phyloP scores from a whole-genome alignment of 1,140 invertebrate genomes.

The Calliopsis andreniformis region DNA sequence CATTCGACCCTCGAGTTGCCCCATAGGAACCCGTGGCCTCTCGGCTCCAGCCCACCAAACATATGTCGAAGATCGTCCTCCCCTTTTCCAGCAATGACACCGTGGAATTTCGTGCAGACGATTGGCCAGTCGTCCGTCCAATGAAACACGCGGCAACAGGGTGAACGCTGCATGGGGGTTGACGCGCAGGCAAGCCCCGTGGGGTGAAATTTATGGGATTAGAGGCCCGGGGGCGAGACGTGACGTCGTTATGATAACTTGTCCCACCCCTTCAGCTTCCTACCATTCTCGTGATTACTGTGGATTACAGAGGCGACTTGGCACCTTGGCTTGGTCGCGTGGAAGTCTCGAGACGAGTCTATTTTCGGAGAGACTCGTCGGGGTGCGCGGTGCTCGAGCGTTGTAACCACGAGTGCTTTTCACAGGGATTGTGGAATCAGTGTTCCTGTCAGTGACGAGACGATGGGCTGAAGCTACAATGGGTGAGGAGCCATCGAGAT shows the following conservation, averaged over 20 bases:
- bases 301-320: neutral
- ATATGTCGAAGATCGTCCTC: constrained; percentile 71
- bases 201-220: constrained; percentile 68
- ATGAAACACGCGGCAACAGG: constrained; percentile 49
- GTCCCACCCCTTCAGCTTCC: constrained; percentile 41
- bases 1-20: constrained; percentile 41
- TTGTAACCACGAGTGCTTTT: too few relatives aligned
- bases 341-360: neutral
- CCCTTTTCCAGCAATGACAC: constrained; percentile 66
- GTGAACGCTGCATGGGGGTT: constrained; percentile 28
- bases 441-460: too few relatives aligned
- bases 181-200: constrained; percentile 37
- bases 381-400: too few relatives aligned
- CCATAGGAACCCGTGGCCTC: constrained; percentile 16
- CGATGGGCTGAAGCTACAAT: too few relatives aligned
- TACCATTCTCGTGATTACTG: neutral
- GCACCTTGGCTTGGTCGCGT: neutral
- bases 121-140: constrained; percentile 69
- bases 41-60: constrained; percentile 60
- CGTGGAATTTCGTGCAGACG: constrained; percentile 54
- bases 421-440: too few relatives aligned
- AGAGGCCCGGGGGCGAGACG: constrained; percentile 56
- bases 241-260: constrained; percentile 70
- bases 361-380: neutral
- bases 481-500: too few relatives aligned